These are phyloP conservation scores for Empis livida DNA, from an alignment of 2,888 invertebrate species.

Conservation along the genomic window DNA sequence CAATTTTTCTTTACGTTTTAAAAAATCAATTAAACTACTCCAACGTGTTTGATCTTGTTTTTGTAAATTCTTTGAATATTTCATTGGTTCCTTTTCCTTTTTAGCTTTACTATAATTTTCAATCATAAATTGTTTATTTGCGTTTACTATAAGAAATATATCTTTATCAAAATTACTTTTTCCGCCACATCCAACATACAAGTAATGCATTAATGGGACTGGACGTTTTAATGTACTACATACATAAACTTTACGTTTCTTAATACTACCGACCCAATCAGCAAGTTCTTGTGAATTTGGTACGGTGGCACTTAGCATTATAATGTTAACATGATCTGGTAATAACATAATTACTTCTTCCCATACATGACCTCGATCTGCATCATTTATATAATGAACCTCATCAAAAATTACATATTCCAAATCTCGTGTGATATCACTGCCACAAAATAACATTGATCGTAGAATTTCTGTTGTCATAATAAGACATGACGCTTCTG, in stretches of 20 bases:
- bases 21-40: conserved; percentile 69
- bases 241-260: conserved; percentile 80
- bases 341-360: conserved; percentile 95
- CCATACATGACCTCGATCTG: conserved; percentile 98
- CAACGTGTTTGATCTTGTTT: conserved; percentile 73
- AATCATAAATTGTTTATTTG: conserved; percentile 52
- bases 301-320: conserved; percentile 95
- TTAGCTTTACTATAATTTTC: conserved; percentile 50
- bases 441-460: conserved; percentile 92
- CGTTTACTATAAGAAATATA: conserved; percentile 66
- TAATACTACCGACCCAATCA: conserved; percentile 79
- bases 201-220: conserved; percentile 87
- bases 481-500: conserved; percentile 85
- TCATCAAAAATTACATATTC: conserved; percentile 99
- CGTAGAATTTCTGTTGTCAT: conserved; percentile 99
- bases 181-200: conserved; percentile 73
- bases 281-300: conserved; percentile 96
- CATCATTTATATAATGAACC: conserved; percentile 97
- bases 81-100: conserved; percentile 22
- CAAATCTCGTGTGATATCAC: conserved; percentile 86
- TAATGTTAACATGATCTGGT: conserved; percentile 88
- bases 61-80: conserved; percentile 19
- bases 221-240: conserved; percentile 88
- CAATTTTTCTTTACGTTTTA: conserved; percentile 67
- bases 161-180: conserved; percentile 52